Evolutionary conservation across 2,888 invertebrate genomes (phyloP).

Genomic region (Myopa testacea): DNA sequence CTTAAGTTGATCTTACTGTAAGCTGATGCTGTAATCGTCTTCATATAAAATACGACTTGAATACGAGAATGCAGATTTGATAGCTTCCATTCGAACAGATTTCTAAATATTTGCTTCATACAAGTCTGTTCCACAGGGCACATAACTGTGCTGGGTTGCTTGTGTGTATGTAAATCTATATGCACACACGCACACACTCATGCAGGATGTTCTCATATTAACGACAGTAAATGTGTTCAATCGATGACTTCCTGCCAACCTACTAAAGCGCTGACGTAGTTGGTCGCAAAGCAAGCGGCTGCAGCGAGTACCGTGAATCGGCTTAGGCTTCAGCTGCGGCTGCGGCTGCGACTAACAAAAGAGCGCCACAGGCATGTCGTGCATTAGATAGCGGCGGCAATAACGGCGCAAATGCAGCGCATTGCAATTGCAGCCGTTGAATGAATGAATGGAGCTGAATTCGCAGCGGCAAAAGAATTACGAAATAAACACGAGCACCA

Average conservation of each 20-base stretch:
- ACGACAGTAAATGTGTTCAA: constrained; percentile 62
- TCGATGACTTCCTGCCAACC: constrained; percentile 62
- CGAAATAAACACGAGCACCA: not conserved
- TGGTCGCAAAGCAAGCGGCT: constrained; percentile 7
- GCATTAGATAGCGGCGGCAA: constrained; percentile 34
- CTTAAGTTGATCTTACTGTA: no score
- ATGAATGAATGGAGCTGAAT: constrained; percentile 16
- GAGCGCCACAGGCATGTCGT: constrained; percentile 11
- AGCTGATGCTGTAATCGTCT: no score
- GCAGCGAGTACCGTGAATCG: constrained; percentile 26
- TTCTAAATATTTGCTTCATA: not conserved
- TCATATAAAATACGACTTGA: no score
- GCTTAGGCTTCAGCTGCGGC: not conserved
- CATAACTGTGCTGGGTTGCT: not conserved
- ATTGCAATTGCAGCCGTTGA: constrained; percentile 9
- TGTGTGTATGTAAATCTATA: not conserved
- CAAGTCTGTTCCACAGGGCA: not conserved
- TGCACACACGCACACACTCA: constrained; percentile 8
- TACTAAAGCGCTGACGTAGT: constrained; percentile 50
- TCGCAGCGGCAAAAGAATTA: constrained; percentile 3
- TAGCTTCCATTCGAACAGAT: constrained; percentile 19
- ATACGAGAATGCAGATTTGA: constrained; percentile 4
- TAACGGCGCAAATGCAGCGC: constrained; percentile 2
- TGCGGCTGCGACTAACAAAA: constrained; percentile 22
- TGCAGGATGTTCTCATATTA: constrained; percentile 70